Evolutionary conservation across 2,113 vertebrate genomes (phyloP).

Genomic region (Ophthalmolycus amberensis): DNA sequence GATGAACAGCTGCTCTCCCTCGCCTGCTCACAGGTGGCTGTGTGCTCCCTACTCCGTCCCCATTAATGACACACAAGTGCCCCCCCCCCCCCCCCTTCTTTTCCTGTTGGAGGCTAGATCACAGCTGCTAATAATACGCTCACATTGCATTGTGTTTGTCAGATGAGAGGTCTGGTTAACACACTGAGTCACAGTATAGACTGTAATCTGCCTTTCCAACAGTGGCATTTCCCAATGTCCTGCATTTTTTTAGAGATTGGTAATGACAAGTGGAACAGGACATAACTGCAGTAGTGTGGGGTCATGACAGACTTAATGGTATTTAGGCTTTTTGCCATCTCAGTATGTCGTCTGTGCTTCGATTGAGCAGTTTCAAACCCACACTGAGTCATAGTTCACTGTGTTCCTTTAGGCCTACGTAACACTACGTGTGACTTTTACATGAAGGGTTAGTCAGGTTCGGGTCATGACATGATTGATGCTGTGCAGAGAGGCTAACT

Average conservation of each 20-base stretch:
- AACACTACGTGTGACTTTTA: slow-evolving; percentile 24
- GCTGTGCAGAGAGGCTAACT: background rate
- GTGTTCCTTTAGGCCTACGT: slow-evolving; percentile 50
- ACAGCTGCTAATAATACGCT: slow-evolving; percentile 65
- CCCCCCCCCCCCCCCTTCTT: background rate
- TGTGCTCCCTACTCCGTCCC: slow-evolving; percentile 55
- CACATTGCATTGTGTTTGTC: slow-evolving; percentile 53
- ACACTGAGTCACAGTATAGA: slow-evolving; percentile 67
- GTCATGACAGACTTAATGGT: slow-evolving; percentile 27
- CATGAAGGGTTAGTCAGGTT: slow-evolving; percentile 14
- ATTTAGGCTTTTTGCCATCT: slow-evolving; percentile 15
- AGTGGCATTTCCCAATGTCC: slow-evolving; percentile 47
- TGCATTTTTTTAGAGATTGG: background rate
- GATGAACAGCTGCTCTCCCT: slow-evolving; percentile 75
- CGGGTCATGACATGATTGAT: background rate
- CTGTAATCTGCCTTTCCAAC: slow-evolving; percentile 45
- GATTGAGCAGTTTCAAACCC: slow-evolving; percentile 36
- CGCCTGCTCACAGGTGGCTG: slow-evolving; percentile 73
- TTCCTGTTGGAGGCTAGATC: slow-evolving; percentile 24
- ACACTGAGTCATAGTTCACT: slow-evolving; percentile 48
- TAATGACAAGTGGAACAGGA: slow-evolving; percentile 47
- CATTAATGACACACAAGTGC: slow-evolving; percentile 71
- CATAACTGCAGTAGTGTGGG: background rate
- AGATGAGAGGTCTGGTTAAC: slow-evolving; percentile 30
- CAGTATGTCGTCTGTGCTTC: slow-evolving; percentile 20